Base-by-base conservation (phyloP, 30 jellyfish, hydroid and myxozoan genomes). In the Chrysaora quinquecirrha region DNA sequence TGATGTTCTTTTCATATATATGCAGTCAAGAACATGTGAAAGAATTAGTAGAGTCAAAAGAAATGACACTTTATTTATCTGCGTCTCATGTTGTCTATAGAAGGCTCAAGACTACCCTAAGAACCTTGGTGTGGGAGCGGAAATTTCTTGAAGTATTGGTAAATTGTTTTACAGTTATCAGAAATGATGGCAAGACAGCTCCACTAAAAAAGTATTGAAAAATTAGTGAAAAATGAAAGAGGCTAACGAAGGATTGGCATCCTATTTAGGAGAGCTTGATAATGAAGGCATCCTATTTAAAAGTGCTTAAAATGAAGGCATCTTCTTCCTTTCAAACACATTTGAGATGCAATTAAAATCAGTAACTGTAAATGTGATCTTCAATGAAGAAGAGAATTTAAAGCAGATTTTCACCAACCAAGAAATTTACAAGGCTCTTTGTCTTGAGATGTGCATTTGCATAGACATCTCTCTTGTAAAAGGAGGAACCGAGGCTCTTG, bases 331-430 rank as follows among this genome's bases (percentile, higher is more conserved):
- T 58, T 58, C 78, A 66, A 29, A 66, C 23, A 66, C 0, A 0
- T 66, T 25, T 23, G 60, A 66, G 16, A 58, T 18, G 78, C 54
- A 66, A 29, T 66, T 66, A n/a, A n/a, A n/a, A n/a, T n/a, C n/a
- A n/a, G n/a, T n/a, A n/a, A n/a, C n/a, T n/a, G n/a, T n/a, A n/a
- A n/a, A n/a, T n/a, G n/a, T n/a, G n/a, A n/a, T n/a, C n/a, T n/a
- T n/a, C n/a, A n/a, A n/a, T n/a, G n/a, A n/a, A n/a, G n/a, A n/a
- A n/a, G n/a, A n/a, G n/a, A n/a, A n/a, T n/a, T n/a, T n/a, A n/a
- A n/a, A n/a, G n/a, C n/a, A n/a, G n/a, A n/a, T n/a, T n/a, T n/a
- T n/a, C n/a, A n/a, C n/a, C n/a, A n/a, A n/a, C n/a, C n/a, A n/a
- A n/a, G n/a, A n/a, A n/a, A n/a, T n/a, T n/a, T n/a, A n/a, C n/a